phyloP scores from a whole-genome alignment of 2,888 invertebrate genomes.

The Diogma glabrata region DNA sequence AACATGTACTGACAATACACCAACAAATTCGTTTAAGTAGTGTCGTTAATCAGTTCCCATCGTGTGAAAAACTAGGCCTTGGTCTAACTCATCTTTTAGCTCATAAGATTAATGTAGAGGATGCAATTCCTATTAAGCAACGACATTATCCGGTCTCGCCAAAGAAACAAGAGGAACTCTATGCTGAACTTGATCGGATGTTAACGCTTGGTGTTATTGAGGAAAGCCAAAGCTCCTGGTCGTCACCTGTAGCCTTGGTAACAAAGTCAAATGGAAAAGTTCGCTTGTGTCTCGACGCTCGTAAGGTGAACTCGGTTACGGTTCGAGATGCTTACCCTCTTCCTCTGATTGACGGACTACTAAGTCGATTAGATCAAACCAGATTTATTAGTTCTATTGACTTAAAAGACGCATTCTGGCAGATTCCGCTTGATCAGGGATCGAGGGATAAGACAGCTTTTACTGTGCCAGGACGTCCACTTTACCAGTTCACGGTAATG shows the following conservation, averaged over 20 bases:
- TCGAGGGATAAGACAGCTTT: too few species aligned
- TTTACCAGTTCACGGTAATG: too few species aligned
- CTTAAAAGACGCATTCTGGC: too few species aligned
- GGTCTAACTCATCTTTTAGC: neutral
- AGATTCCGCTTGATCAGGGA: too few species aligned
- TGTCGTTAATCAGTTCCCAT: neutral
- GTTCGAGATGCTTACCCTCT: too few species aligned
- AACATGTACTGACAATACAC: neutral
- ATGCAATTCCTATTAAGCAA: neutral
- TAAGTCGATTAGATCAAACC: too few species aligned
- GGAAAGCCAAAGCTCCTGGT: conserved; percentile 20
- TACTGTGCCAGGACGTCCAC: too few species aligned
- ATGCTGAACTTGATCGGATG: conserved; percentile 22
- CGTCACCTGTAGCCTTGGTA: conserved; percentile 20
- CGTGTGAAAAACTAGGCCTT: neutral
- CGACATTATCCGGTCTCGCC: neutral
- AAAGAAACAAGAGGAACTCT: neutral
- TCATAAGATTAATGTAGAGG: neutral
- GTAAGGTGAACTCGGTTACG: too few species aligned
- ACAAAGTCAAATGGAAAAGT: conserved; percentile 16
- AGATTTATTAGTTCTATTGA: too few species aligned
- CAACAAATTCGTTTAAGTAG: neutral
- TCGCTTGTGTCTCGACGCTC: too few species aligned
- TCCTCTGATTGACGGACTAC: too few species aligned
- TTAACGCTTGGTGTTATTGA: conserved; percentile 21